A percentile compares a stretch with the other conserved stretches of the same genome.
These are phyloP conservation scores for Bubo scandiacus DNA, from an alignment of 2,113 vertebrate genomes.

Conservation along the genomic window DNA sequence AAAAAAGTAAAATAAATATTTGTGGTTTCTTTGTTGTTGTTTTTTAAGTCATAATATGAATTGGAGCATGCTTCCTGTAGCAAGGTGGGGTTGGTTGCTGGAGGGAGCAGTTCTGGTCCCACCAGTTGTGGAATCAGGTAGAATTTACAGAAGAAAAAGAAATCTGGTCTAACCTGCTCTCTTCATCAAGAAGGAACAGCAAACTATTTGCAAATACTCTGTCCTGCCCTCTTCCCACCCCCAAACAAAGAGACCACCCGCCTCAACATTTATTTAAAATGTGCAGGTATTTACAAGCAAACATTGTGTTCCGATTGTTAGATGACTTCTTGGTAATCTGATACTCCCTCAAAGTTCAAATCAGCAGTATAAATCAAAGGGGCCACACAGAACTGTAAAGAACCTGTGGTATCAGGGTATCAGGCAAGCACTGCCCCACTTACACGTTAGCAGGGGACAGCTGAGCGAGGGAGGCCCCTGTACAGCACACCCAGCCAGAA, in stretches of 20 bases:
- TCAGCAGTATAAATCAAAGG: constrained; percentile 20
- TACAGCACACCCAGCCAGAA: neutral
- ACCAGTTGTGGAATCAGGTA: constrained; percentile 12
- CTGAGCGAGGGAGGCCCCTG: neutral
- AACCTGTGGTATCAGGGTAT: neutral
- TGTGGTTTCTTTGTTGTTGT: neutral
- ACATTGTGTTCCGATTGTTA: neutral
- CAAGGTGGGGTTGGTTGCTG: constrained; percentile 14
- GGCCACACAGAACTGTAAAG: neutral
- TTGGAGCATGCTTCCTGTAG: neutral
- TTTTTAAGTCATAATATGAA: neutral
- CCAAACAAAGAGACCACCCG: constrained; percentile 39
- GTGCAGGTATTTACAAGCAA: constrained; percentile 57
- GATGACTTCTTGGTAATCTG: neutral
- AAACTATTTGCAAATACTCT: constrained; percentile 19
- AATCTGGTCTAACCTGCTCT: constrained; percentile 48
- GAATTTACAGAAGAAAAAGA: constrained; percentile 39
- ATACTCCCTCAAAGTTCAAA: constrained; percentile 5
- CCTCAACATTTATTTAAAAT: constrained; percentile 31
- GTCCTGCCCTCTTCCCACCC: constrained; percentile 10
- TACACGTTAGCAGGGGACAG: neutral
- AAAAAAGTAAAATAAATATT: neutral
- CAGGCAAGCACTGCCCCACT: neutral
- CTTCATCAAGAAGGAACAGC: neutral
- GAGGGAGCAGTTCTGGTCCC: constrained; percentile 27